phyloP scores from a whole-genome alignment of 2,888 invertebrate genomes.

The Ceraclea dissimilis region DNA sequence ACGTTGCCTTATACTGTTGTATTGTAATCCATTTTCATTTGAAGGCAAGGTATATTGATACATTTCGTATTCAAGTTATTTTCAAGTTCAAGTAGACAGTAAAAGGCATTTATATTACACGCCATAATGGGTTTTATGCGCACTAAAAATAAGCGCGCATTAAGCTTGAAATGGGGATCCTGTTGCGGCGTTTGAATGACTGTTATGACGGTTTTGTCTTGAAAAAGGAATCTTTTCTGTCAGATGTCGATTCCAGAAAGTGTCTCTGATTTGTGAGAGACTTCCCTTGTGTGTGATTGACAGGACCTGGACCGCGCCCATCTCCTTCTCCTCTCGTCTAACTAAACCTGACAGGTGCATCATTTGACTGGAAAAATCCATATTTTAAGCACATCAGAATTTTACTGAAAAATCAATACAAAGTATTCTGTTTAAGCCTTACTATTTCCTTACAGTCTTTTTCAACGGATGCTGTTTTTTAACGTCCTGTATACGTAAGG shows the following conservation, averaged over 20 bases:
- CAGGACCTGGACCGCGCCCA: slow-evolving; percentile 20
- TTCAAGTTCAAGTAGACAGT: slow-evolving; percentile 42
- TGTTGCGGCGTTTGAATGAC: slow-evolving; percentile 17
- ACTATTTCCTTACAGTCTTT: too few relatives aligned
- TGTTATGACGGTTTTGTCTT: slow-evolving; percentile 4
- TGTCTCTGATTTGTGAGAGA: slow-evolving; percentile 17
- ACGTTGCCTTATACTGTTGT: background rate
- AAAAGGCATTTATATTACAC: slow-evolving; percentile 35
- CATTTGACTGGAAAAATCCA: too few relatives aligned
- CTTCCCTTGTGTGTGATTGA: slow-evolving; percentile 15
- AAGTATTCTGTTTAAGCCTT: too few relatives aligned
- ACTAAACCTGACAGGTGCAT: too few relatives aligned
- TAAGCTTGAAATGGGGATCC: slow-evolving; percentile 23
- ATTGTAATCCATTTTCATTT: slow-evolving; percentile 4
- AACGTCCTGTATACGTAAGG: too few relatives aligned
- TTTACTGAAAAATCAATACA: too few relatives aligned
- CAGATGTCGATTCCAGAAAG: slow-evolving; percentile 22
- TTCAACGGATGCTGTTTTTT: too few relatives aligned
- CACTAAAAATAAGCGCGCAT: slow-evolving; percentile 27
- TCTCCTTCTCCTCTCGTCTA: too few relatives aligned
- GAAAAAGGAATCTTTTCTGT: slow-evolving; percentile 9
- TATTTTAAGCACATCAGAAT: too few relatives aligned
- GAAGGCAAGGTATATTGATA: background rate
- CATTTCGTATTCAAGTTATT: slow-evolving; percentile 16
- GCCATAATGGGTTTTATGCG: slow-evolving; percentile 37